A percentile compares a stretch with the other conserved stretches of the same genome.
These are phyloP conservation scores for Lasius platythorax DNA, from an alignment of 2,888 invertebrate genomes.

Conservation along the genomic window DNA sequence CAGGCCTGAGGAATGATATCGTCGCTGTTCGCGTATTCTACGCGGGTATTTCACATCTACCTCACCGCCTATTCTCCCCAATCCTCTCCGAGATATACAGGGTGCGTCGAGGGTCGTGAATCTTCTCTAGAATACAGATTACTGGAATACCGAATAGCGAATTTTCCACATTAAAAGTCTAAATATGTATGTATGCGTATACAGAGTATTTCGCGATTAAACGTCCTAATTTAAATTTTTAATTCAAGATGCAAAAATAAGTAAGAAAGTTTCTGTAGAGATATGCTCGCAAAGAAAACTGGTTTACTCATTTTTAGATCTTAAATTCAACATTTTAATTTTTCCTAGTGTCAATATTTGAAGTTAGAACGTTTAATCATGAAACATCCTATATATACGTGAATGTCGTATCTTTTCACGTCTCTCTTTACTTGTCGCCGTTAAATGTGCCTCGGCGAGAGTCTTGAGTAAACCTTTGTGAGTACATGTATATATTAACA, in stretches of 20 bases:
- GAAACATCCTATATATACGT: neutral
- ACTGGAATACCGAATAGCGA: slow-evolving; percentile 1
- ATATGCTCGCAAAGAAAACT: neutral
- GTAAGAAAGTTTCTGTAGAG: neutral
- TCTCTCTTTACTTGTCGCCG: slow-evolving; percentile 6
- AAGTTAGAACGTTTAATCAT: neutral
- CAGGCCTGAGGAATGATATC: neutral
- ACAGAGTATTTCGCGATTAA: neutral
- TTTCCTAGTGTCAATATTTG: neutral
- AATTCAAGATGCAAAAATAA: neutral
- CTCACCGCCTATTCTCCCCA: slow-evolving; percentile 6
- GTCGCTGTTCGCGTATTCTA: slow-evolving; percentile 38
- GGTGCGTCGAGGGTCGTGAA: neutral
- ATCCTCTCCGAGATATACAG: slow-evolving; percentile 9
- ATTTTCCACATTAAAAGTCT: slow-evolving; percentile 31
- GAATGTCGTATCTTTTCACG: neutral
- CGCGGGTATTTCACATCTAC: slow-evolving; percentile 40
- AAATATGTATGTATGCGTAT: neutral
- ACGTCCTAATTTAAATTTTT: neutral
- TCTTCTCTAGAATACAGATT: slow-evolving; percentile 23
- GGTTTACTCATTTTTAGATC: neutral
- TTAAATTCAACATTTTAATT: neutral
- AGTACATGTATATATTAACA: slow-evolving; percentile 41
- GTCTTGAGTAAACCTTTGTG: slow-evolving; percentile 44
- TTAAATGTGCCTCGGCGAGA: slow-evolving; percentile 12